phyloP scores from a whole-genome alignment of 2,888 invertebrate species.

The Achlya flavicornis region DNA sequence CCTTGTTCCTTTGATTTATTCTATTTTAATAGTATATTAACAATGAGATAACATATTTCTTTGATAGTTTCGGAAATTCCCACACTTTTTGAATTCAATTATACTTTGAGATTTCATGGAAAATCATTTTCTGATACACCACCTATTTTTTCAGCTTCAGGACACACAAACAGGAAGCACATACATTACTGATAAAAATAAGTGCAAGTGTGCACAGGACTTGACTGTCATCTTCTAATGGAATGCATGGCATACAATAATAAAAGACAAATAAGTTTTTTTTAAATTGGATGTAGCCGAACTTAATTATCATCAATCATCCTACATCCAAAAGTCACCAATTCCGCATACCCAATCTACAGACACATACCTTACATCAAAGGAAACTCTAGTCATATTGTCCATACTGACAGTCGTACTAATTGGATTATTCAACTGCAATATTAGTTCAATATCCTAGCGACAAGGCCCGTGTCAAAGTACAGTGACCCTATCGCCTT shows the following conservation, averaged over 20 bases:
- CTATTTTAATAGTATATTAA: constrained; percentile 14
- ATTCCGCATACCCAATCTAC: constrained; percentile 12
- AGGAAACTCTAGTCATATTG: constrained; percentile 54
- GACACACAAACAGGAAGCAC: too few species aligned
- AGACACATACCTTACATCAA: constrained; percentile 51
- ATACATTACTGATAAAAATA: too few species aligned
- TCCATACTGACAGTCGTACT: constrained; percentile 56
- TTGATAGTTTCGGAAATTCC: not conserved
- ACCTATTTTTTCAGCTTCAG: too few species aligned
- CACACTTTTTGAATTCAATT: not conserved
- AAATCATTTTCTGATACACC: too few species aligned
- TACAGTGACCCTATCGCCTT: constrained; percentile 71
- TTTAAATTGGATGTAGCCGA: too few species aligned
- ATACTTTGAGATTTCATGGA: too few species aligned
- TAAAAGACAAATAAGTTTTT: too few species aligned
- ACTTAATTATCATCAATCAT: not conserved
- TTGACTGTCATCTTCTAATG: too few species aligned
- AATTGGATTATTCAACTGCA: constrained; percentile 74
- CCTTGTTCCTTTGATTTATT: constrained; percentile 17
- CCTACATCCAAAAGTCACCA: not conserved
- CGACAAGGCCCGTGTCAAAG: constrained; percentile 54
- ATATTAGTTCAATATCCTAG: constrained; percentile 72
- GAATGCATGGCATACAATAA: too few species aligned
- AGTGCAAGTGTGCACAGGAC: too few species aligned
- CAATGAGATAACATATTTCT: constrained; percentile 6